Percentiles rank a stretch among this genome's conserved stretches.
Conservation (phyloP, 2,797 vertebrate species). For the Syngnathus rostellatus region DNA sequence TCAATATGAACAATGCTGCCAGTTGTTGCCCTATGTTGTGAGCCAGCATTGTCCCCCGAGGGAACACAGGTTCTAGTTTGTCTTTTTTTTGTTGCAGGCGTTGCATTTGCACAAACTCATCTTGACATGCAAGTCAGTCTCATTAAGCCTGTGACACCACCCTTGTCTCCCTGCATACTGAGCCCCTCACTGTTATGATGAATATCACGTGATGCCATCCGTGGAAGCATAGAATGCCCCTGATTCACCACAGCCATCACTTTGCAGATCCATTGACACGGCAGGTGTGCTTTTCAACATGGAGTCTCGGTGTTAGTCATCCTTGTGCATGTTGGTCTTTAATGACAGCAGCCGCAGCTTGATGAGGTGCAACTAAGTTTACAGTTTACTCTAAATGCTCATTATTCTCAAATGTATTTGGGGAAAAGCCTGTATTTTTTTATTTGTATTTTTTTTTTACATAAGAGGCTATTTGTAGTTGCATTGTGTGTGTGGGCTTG, state of each 20-base stretch:
- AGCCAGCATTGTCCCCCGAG: conserved; percentile 10
- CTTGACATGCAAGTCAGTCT: conserved; percentile 11
- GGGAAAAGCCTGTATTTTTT: conserved; percentile 1
- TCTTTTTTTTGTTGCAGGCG: not conserved
- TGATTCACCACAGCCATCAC: conserved; percentile 24
- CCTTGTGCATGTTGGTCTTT: conserved; percentile 26
- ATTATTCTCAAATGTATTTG: conserved; percentile 4
- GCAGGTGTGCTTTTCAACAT: conserved; percentile 44
- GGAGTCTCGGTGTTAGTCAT: conserved; percentile 24
- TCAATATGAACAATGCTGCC: conserved; percentile 28
- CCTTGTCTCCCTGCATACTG: conserved; percentile 9
- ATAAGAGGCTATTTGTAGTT: conserved; percentile 50
- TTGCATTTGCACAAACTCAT: conserved; percentile 15
- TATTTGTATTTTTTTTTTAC: conserved; percentile 35
- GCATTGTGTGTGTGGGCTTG: conserved; percentile 51
- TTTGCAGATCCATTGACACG: conserved; percentile 16
- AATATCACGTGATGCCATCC: conserved; percentile 46
- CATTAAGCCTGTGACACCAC: conserved; percentile 26
- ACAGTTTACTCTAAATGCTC: conserved; percentile 15
- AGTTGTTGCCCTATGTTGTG: not conserved
- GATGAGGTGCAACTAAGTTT: conserved; percentile 21
- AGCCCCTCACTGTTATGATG: conserved; percentile 47
- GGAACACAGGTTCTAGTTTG: not conserved
- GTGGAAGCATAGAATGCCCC: conserved; percentile 32
- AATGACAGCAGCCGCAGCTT: not conserved